Conservation (phyloP, 2,888 invertebrate genomes). For the Epiblema foenella region DNA sequence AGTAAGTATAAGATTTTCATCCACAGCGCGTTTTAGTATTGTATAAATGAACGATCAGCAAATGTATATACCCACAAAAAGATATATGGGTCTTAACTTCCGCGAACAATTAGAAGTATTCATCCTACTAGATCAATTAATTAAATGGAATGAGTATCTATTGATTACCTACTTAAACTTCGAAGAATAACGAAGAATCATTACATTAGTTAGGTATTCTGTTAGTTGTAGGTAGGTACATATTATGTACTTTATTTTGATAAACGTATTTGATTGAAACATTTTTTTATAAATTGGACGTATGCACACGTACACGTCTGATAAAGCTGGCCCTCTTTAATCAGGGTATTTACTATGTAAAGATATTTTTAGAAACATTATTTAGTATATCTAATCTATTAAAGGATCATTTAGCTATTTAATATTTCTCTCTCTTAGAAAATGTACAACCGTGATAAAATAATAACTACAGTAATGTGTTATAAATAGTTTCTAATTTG, state of each 20-base stretch:
- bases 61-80: conserved; percentile 8
- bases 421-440: conserved; percentile 76
- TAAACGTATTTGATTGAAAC: neutral
- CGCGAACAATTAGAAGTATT: neutral
- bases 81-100: neutral
- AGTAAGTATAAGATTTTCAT: conserved; percentile 26
- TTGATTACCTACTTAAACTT: neutral
- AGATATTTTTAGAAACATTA: conserved; percentile 55
- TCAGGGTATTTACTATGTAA: conserved; percentile 55
- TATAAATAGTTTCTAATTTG: conserved; percentile 43
- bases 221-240: neutral
- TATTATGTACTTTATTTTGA: neutral
- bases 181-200: neutral
- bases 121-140: neutral
- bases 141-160: neutral
- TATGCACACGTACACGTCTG: neutral
- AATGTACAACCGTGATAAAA: conserved; percentile 66
- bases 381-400: conserved; percentile 58
- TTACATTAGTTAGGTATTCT: neutral
- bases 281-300: neutral
- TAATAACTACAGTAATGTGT: conserved; percentile 44
- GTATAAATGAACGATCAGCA: conserved; percentile 10
- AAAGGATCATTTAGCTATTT: conserved; percentile 57
- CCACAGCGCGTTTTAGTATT: conserved; percentile 37
- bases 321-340: conserved; percentile 41